These are phyloP conservation scores for Propithecus coquereli DNA, from an alignment of 2,113 vertebrate species.

Conservation along the genomic window DNA sequence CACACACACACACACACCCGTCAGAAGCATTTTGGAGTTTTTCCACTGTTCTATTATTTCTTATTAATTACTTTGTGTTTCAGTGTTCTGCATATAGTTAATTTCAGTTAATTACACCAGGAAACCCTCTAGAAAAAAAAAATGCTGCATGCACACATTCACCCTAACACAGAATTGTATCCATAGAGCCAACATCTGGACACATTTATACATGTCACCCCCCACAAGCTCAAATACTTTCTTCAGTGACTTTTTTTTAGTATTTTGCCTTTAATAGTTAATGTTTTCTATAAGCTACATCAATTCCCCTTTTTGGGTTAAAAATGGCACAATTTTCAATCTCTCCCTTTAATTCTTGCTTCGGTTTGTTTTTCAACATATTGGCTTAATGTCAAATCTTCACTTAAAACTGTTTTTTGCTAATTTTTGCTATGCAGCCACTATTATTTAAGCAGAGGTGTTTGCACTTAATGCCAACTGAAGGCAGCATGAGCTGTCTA, in stretches of 20 bases:
- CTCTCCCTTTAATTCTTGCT: not conserved
- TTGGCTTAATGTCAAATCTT: constrained; percentile 41
- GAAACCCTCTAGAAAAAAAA: not conserved
- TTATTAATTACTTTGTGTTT: constrained; percentile 20
- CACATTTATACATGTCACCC: not conserved
- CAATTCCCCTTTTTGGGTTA: not conserved
- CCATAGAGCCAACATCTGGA: not conserved
- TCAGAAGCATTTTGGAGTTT: not conserved
- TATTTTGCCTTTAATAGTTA: constrained; percentile 26
- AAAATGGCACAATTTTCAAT: not conserved
- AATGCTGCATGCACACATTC: not conserved
- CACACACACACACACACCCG: too few relatives aligned
- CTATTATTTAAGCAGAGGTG: constrained; percentile 53
- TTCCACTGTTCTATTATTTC: not conserved
- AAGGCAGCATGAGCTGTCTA: constrained; percentile 54
- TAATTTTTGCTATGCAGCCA: constrained; percentile 67
- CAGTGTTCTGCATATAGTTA: not conserved
- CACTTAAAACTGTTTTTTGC: constrained; percentile 53
- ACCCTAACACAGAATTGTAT: not conserved
- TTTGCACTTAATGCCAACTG: constrained; percentile 52
- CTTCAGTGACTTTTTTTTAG: not conserved
- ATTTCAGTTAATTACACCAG: constrained; percentile 7
- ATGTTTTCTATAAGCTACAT: not conserved
- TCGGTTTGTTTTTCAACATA: constrained; percentile 56
- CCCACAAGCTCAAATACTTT: not conserved